Percentiles rank a stretch among this genome's conserved stretches.
phyloP scores from a whole-genome alignment of 2,113 vertebrate genomes.

The Caloenas nicobarica region DNA sequence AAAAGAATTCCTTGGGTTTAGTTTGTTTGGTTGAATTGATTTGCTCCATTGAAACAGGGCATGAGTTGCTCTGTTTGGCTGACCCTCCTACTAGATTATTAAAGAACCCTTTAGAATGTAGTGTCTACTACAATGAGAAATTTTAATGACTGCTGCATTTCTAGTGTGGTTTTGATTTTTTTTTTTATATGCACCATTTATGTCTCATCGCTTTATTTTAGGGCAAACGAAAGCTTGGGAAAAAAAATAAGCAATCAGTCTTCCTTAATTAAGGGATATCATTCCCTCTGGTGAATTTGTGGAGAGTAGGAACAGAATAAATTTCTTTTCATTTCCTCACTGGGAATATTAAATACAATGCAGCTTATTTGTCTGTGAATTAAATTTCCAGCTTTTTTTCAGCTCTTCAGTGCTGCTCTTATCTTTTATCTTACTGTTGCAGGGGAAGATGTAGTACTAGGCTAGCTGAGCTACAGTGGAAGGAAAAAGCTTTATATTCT shows the following conservation, averaged over 20 bases:
- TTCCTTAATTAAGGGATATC: constrained; percentile 56
- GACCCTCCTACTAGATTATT: not conserved
- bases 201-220: constrained; percentile 33
- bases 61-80: not conserved
- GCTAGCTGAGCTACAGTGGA: not conserved
- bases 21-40: not conserved
- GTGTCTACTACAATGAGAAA: not conserved
- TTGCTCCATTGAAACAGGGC: not conserved
- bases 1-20: not conserved
- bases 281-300: constrained; percentile 46
- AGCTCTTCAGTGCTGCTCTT: constrained; percentile 5
- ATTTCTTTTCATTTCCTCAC: constrained; percentile 55
- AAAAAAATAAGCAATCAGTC: constrained; percentile 9
- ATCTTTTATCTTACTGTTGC: not conserved
- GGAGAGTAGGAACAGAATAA: constrained; percentile 27
- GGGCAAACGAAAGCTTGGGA: not conserved
- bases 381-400: constrained; percentile 24
- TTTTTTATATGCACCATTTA: constrained; percentile 18
- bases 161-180: not conserved
- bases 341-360: constrained; percentile 53
- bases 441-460: not conserved
- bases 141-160: not conserved
- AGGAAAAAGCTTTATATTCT: not conserved
- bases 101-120: not conserved
- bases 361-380: constrained; percentile 43